Conservation (phyloP, 2,797 vertebrate species). For the Peromyscus aztecus region DNA sequence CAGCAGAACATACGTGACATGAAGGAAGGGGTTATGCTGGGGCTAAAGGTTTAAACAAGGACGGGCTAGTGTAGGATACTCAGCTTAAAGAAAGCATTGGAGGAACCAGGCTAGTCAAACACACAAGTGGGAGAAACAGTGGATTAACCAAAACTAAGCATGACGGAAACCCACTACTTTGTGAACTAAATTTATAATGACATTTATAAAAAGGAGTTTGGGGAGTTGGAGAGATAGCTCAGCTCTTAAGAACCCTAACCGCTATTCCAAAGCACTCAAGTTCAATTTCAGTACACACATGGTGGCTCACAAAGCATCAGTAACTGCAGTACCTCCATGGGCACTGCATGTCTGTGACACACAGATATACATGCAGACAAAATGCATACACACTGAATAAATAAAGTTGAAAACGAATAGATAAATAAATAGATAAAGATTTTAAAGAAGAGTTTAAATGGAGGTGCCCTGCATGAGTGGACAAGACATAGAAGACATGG, state of each 20-base stretch:
- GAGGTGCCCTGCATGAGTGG: neutral
- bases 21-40: neutral
- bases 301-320: neutral
- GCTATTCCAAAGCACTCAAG: neutral
- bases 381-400: neutral
- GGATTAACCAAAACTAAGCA: neutral
- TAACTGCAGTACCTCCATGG: neutral
- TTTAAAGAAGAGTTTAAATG: neutral
- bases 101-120: neutral
- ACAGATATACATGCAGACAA: neutral
- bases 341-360: neutral
- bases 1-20: too few species aligned
- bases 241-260: neutral
- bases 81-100: neutral
- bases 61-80: neutral
- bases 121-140: neutral
- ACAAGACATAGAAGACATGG: neutral
- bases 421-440: too few species aligned
- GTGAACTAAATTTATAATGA: neutral
- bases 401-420: neutral
- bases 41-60: neutral
- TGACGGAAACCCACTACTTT: neutral
- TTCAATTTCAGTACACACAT: neutral
- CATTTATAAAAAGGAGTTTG: neutral
- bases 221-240: neutral